Percentiles rank a stretch among this genome's conserved stretches.
phyloP scores from a whole-genome alignment of 2,888 invertebrate genomes.

The Lymantria monacha region DNA sequence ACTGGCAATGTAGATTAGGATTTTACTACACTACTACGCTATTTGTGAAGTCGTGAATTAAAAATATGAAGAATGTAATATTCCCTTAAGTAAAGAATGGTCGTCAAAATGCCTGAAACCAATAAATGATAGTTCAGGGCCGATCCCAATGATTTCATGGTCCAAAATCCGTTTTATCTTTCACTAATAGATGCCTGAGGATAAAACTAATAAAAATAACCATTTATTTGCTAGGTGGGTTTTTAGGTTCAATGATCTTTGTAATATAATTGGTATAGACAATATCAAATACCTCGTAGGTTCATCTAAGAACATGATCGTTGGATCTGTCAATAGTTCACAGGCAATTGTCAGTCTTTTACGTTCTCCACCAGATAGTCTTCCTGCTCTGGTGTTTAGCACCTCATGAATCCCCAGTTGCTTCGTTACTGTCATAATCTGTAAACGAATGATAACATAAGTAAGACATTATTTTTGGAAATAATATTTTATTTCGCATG shows the following conservation, averaged over 20 bases:
- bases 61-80: too few relatives aligned
- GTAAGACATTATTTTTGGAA: too few relatives aligned
- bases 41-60: too few relatives aligned
- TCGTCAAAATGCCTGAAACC: too few relatives aligned
- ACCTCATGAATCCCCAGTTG: slow-evolving; percentile 89
- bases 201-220: neutral
- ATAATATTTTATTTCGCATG: too few relatives aligned
- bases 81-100: too few relatives aligned
- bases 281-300: slow-evolving; percentile 89
- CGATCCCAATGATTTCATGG: neutral
- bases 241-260: too few relatives aligned
- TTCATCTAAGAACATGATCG: slow-evolving; percentile 95
- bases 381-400: slow-evolving; percentile 85
- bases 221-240: too few relatives aligned
- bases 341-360: slow-evolving; percentile 95
- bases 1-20: too few relatives aligned
- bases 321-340: slow-evolving; percentile 95
- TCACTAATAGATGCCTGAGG: neutral
- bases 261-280: neutral
- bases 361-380: slow-evolving; percentile 93
- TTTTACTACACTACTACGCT: too few relatives aligned
- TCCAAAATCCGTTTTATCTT: neutral
- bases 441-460: slow-evolving; percentile 27
- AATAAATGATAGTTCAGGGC: too few relatives aligned
- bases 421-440: slow-evolving; percentile 90